A percentile compares a stretch with the other conserved stretches of the same genome.
These are phyloP conservation scores for Dryas iulia DNA, from an alignment of 1,140 invertebrate genomes.

Conservation along the genomic window DNA sequence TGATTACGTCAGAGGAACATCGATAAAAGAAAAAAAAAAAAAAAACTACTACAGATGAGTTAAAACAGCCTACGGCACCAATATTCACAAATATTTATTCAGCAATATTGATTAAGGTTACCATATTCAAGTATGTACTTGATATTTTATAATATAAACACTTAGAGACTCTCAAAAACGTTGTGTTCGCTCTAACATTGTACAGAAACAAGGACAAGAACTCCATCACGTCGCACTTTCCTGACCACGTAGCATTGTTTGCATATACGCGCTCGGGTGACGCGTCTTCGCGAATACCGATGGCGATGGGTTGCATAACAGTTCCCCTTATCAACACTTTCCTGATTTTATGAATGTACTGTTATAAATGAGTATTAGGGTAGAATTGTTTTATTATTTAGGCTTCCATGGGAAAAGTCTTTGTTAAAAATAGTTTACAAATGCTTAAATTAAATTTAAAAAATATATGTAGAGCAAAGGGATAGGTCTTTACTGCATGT, in stretches of 20 bases:
- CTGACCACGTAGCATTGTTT: slow-evolving; percentile 1
- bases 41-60: too few relatives aligned
- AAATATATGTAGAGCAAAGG: too few relatives aligned
- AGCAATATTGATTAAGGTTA: too few relatives aligned
- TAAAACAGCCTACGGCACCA: too few relatives aligned
- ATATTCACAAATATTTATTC: too few relatives aligned
- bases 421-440: too few relatives aligned
- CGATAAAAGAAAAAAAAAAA: too few relatives aligned
- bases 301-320: not conserved
- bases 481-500: too few relatives aligned
- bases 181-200: not conserved
- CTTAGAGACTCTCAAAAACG: not conserved
- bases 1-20: too few relatives aligned
- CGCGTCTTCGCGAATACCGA: slow-evolving; percentile 1
- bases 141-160: not conserved
- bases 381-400: too few relatives aligned
- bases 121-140: not conserved
- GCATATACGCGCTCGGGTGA: slow-evolving; percentile 2
- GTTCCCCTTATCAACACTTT: slow-evolving; percentile 5
- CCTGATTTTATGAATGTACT: not conserved
- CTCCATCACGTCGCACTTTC: slow-evolving; percentile 5
- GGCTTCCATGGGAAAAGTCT: too few relatives aligned
- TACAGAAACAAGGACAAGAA: not conserved
- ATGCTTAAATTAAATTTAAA: too few relatives aligned
- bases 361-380: not conserved